A percentile compares a stretch with the other conserved stretches of the same genome.
Evolutionary conservation across 2,113 vertebrate species (phyloP).

Genomic region (Plecturocebus donacophilus): DNA sequence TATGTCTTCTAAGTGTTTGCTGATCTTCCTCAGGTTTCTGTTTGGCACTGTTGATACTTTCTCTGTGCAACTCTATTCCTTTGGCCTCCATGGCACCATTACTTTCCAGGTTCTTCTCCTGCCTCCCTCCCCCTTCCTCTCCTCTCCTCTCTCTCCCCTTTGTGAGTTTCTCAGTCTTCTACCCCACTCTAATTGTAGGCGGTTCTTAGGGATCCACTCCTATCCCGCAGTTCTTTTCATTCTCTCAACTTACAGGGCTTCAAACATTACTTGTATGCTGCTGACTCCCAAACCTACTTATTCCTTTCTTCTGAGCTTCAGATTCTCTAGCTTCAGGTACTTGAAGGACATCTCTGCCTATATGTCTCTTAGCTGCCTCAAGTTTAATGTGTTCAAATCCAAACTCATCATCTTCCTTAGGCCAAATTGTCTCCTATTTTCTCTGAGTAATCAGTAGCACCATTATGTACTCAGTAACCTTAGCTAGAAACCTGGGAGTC

Average conservation of each 20-base stretch:
- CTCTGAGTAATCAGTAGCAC: not conserved
- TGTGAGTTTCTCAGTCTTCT: not conserved
- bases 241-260: fast-evolving
- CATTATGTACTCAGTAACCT: not conserved
- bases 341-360: not conserved
- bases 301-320: not conserved
- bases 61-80: not conserved
- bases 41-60: not conserved
- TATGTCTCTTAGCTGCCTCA: not conserved
- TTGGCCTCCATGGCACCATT: not conserved
- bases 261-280: fast-evolving
- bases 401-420: not conserved
- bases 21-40: not conserved
- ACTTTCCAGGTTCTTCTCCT: not conserved
- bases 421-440: not conserved
- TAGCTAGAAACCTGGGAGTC: not conserved
- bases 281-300: not conserved
- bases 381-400: not conserved
- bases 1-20: not conserved
- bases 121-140: too few relatives aligned
- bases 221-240: not conserved
- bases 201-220: not conserved
- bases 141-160: not conserved
- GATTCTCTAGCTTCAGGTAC: not conserved
- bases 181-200: not conserved